phyloP scores from a whole-genome alignment of 2,113 vertebrate genomes.

The Miniopterus natalensis region DNA sequence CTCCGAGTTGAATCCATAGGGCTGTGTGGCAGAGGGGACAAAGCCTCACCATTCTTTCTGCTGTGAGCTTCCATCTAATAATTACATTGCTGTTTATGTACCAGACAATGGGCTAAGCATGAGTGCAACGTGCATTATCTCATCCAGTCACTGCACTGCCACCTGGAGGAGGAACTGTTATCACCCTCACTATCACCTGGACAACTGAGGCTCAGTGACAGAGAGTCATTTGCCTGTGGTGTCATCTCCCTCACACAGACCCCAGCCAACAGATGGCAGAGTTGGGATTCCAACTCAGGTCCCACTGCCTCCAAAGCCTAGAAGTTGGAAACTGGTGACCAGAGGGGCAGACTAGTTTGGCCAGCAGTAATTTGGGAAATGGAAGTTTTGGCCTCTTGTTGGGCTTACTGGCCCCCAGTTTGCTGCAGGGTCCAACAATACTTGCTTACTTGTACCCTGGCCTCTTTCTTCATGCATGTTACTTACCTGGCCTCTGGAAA shows the following conservation, averaged over 20 bases:
- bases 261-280: not conserved
- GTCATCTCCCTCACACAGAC: not conserved
- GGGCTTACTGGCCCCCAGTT: not conserved
- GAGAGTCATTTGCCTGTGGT: not conserved
- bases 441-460: not conserved
- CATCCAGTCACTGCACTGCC: not conserved
- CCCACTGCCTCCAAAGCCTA: not conserved
- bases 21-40: not conserved
- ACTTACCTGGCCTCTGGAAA: not conserved
- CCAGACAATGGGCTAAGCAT: not conserved
- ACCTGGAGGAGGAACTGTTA: not conserved
- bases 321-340: not conserved
- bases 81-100: not conserved
- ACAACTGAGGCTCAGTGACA: not conserved
- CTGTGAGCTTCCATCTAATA: not conserved
- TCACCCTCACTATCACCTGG: not conserved
- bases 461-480: not conserved
- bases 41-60: not conserved
- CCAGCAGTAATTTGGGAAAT: not conserved
- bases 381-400: not conserved
- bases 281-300: not conserved
- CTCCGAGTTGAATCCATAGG: not conserved
- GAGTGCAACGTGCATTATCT: too few relatives aligned
- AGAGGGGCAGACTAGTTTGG: not conserved
- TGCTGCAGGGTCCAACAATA: not conserved